These are phyloP conservation scores for Cichlasoma orientale DNA, from an alignment of 2,797 vertebrate genomes.

Conservation along the genomic window DNA sequence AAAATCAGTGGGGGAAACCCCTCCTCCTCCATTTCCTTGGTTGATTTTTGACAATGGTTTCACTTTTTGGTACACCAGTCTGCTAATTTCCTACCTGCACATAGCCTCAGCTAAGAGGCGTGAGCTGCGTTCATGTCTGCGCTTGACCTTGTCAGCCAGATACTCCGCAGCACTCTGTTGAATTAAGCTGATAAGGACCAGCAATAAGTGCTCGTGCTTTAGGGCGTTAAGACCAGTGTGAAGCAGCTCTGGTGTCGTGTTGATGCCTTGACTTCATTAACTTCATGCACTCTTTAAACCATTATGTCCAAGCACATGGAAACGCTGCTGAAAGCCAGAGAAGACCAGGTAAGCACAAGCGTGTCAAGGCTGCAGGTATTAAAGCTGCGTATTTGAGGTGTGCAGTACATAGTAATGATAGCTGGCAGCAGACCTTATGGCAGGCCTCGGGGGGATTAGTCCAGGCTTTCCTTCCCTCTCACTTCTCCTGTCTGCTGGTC, in stretches of 20 bases:
- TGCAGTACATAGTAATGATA: slow-evolving; percentile 34
- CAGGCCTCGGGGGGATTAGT: slow-evolving; percentile 57
- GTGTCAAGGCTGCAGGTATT: background rate
- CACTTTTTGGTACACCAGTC: background rate
- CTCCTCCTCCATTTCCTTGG: background rate
- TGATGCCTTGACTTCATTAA: slow-evolving; percentile 29
- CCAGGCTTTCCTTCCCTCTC: slow-evolving; percentile 59
- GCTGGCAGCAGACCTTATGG: slow-evolving; percentile 54
- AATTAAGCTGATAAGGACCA: slow-evolving; percentile 79
- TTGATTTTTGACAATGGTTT: background rate
- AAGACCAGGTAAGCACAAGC: slow-evolving; percentile 56
- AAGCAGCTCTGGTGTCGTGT: slow-evolving; percentile 24
- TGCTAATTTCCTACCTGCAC: background rate
- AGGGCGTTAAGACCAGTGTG: slow-evolving; percentile 30
- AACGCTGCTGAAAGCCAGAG: slow-evolving; percentile 55
- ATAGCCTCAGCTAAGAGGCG: slow-evolving; percentile 25
- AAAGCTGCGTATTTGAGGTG: slow-evolving; percentile 8
- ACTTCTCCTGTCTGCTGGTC: slow-evolving; percentile 51
- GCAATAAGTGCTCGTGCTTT: slow-evolving; percentile 48
- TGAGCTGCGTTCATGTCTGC: slow-evolving; percentile 26
- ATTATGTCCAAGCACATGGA: slow-evolving; percentile 64
- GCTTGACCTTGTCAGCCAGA: slow-evolving; percentile 69
- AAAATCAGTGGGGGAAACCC: background rate
- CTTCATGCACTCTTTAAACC: background rate
- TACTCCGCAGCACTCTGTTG: slow-evolving; percentile 65